Evolutionary conservation across 2,888 invertebrate species (phyloP).

Genomic region (Cheiracanthium punctorium): DNA sequence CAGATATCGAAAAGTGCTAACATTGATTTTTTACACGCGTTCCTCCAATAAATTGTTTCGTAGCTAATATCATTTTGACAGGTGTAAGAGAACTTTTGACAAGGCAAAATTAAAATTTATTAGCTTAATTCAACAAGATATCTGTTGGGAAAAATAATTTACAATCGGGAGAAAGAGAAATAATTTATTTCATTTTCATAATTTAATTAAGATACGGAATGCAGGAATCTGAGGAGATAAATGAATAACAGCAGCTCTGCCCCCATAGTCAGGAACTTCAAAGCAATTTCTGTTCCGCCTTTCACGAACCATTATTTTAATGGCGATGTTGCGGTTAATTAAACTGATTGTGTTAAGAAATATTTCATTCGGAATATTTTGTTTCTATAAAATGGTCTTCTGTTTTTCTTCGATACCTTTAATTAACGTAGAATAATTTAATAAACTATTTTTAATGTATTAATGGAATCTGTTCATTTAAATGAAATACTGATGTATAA

Average conservation of each 20-base stretch:
- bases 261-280: background rate
- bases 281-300: background rate
- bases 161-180: background rate
- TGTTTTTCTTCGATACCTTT: background rate
- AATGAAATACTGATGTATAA: too few relatives aligned
- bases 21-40: too few relatives aligned
- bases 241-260: background rate
- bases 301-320: conserved; percentile 11
- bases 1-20: too few relatives aligned
- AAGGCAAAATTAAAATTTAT: background rate
- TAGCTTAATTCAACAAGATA: background rate
- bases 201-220: conserved; percentile 8
- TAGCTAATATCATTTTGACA: background rate
- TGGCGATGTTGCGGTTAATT: conserved; percentile 7
- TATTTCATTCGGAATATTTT: background rate
- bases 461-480: too few relatives aligned
- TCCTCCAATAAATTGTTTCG: too few relatives aligned
- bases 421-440: background rate
- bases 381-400: background rate
- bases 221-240: conserved; percentile 5
- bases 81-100: background rate
- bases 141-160: conserved; percentile 9
- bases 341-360: conserved; percentile 10
- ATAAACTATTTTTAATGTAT: background rate
- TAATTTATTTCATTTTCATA: conserved; percentile 8